phyloP scores from a whole-genome alignment of 2,888 invertebrate species.

The Watsonalla cultraria region DNA sequence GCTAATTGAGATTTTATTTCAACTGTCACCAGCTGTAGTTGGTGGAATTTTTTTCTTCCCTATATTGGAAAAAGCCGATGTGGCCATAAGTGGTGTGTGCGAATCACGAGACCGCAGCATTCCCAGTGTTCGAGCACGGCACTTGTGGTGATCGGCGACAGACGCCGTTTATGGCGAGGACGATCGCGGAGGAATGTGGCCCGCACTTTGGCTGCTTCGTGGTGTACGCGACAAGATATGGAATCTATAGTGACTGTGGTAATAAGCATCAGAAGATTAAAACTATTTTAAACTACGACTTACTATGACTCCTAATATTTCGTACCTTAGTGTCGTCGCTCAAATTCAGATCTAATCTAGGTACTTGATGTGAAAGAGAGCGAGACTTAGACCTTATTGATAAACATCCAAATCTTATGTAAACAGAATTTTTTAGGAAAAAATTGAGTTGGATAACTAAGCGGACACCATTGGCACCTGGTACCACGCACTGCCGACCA shows the following conservation, averaged over 20 bases:
- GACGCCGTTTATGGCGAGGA: conserved; percentile 65
- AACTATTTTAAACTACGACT: too few relatives aligned
- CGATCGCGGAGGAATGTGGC: conserved; percentile 66
- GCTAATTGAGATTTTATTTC: conserved; percentile 37
- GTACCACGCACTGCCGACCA: too few relatives aligned
- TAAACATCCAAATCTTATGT: too few relatives aligned
- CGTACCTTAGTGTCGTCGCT: too few relatives aligned
- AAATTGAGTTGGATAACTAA: too few relatives aligned
- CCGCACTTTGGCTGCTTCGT: conserved; percentile 25
- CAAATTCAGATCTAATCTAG: too few relatives aligned
- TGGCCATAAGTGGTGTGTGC: conserved; percentile 58
- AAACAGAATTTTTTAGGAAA: too few relatives aligned
- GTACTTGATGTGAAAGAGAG: too few relatives aligned
- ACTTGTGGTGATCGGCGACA: conserved; percentile 53
- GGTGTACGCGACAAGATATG: conserved; percentile 27
- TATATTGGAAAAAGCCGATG: conserved; percentile 37
- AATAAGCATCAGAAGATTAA: conserved; percentile 2
- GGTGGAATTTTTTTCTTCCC: conserved; percentile 18
- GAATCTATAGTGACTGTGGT: conserved; percentile 10
- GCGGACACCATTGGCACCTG: too few relatives aligned
- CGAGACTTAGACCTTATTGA: too few relatives aligned
- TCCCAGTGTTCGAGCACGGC: conserved; percentile 51
- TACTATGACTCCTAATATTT: too few relatives aligned
- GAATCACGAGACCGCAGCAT: conserved; percentile 56
- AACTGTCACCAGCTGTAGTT: conserved; percentile 33